A percentile compares a stretch with the other conserved stretches of the same genome.
Evolutionary conservation across 2,888 invertebrate species (phyloP).

Genomic region (Hemistola chrysoprasaria): DNA sequence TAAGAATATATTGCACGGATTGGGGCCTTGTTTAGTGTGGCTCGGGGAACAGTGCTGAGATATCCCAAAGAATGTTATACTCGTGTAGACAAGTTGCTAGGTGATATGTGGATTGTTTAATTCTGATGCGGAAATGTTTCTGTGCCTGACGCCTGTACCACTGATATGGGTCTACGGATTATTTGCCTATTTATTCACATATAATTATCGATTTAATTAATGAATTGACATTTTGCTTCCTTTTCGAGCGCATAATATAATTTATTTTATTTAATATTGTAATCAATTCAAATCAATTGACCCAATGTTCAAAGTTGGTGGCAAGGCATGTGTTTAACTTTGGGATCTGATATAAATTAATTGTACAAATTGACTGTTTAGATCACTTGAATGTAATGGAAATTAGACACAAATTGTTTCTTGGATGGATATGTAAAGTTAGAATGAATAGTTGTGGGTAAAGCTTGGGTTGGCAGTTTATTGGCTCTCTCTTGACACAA

Average conservation of each 20-base stretch:
- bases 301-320: constrained; percentile 19
- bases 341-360: constrained; percentile 50
- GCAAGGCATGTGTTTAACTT: constrained; percentile 21
- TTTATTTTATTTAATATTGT: constrained; percentile 5
- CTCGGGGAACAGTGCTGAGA: constrained; percentile 69
- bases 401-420: constrained; percentile 47
- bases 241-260: too few relatives aligned
- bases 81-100: constrained; percentile 54
- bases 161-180: constrained; percentile 3
- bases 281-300: constrained; percentile 19
- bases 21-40: constrained; percentile 76
- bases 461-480: constrained; percentile 58
- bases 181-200: too few relatives aligned
- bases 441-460: constrained; percentile 49
- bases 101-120: constrained; percentile 40
- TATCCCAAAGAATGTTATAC: constrained; percentile 78
- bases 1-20: constrained; percentile 68
- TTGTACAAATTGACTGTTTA: constrained; percentile 29
- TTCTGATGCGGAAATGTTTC: constrained; percentile 30
- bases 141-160: constrained; percentile 22
- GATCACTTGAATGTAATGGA: constrained; percentile 8
- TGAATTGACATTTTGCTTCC: too few relatives aligned
- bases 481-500: constrained; percentile 46
- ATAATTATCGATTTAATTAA: too few relatives aligned
- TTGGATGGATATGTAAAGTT: constrained; percentile 60